Conservation (phyloP, 1,140 invertebrate species). For the Popillia japonica region DNA sequence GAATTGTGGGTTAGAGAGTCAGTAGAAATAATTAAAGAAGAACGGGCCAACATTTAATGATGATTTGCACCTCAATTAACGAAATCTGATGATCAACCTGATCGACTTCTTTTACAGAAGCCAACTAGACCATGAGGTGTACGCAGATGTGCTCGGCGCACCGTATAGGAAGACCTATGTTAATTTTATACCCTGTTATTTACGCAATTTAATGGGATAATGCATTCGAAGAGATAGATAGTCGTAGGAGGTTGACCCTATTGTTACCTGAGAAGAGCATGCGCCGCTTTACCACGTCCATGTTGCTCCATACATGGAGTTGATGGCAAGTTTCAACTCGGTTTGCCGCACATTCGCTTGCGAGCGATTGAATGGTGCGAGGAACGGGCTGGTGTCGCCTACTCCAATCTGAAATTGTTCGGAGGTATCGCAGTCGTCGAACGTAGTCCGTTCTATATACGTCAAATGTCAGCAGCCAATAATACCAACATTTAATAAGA, state of each 20-base stretch:
- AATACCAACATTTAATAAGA: background rate
- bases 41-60: no score
- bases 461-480: background rate
- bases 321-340: conserved; percentile 10
- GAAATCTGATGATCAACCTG: background rate
- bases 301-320: conserved; percentile 27
- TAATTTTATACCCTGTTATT: conserved; percentile 21
- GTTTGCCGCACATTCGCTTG: conserved; percentile 1
- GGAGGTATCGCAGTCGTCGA: conserved; percentile 3
- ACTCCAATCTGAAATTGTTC: background rate
- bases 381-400: background rate
- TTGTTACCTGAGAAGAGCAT: conserved; percentile 26
- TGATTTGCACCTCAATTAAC: background rate
- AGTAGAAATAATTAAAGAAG: no score
- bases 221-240: conserved; percentile 29
- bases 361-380: background rate
- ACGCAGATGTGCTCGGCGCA: background rate
- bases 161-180: conserved; percentile 14
- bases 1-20: no score
- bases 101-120: background rate
- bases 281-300: background rate
- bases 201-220: conserved; percentile 31
- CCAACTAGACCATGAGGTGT: background rate
- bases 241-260: conserved; percentile 32
- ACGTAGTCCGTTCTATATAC: background rate